Evolutionary conservation across 2,888 invertebrate species (phyloP).

Genomic region (Patella ulyssiponensis): DNA sequence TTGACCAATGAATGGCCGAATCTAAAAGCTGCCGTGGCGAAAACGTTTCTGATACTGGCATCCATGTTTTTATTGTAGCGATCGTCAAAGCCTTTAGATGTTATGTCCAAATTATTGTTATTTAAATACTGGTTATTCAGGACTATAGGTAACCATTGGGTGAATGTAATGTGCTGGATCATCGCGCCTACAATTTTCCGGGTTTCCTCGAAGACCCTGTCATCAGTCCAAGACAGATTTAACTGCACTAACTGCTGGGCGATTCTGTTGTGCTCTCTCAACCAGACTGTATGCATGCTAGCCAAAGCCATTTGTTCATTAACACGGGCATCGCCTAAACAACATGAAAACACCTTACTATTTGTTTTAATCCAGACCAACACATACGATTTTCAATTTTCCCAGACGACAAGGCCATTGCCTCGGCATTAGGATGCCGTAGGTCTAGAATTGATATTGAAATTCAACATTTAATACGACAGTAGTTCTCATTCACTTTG

Average conservation of each 20-base stretch:
- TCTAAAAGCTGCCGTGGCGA: constrained; percentile 95
- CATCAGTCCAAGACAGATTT: constrained; percentile 87
- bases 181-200: constrained; percentile 82
- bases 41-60: constrained; percentile 85
- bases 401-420: no score
- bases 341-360: neutral
- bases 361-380: no score
- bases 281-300: constrained; percentile 88
- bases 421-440: no score
- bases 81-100: constrained; percentile 82
- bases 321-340: constrained; percentile 83
- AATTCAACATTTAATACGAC: neutral
- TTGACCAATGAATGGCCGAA: constrained; percentile 92
- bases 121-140: constrained; percentile 75
- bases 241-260: constrained; percentile 77
- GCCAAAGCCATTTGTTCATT: constrained; percentile 90
- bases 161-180: constrained; percentile 76
- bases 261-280: constrained; percentile 87
- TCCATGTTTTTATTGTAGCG: constrained; percentile 87
- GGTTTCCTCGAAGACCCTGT: constrained; percentile 72
- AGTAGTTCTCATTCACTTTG: no score
- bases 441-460: neutral
- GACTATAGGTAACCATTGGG: constrained; percentile 81
- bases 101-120: constrained; percentile 75
- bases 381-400: no score